A percentile compares a stretch with the other conserved stretches of the same genome.
Evolutionary conservation across 2,113 vertebrate genomes (phyloP).

Genomic region (Pedetes capensis): DNA sequence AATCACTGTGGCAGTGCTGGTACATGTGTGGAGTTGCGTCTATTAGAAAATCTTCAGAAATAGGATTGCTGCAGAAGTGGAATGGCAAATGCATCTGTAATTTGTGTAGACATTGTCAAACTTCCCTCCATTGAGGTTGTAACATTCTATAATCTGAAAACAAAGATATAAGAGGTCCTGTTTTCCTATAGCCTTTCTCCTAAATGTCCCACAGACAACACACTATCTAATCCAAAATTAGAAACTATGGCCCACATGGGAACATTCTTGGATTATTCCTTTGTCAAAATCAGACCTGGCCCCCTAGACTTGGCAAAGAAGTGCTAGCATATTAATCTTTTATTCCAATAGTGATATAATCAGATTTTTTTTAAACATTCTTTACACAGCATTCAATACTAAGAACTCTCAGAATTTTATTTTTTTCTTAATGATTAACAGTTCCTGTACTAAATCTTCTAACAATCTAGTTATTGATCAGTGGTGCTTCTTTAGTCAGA

Average conservation of each 20-base stretch:
- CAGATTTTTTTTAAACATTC: neutral
- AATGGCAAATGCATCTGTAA: neutral
- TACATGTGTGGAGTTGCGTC: neutral
- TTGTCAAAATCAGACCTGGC: neutral
- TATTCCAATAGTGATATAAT: neutral
- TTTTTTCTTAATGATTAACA: neutral
- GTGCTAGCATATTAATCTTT: neutral
- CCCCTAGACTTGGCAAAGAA: slow-evolving; percentile 5
- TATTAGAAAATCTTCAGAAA: neutral
- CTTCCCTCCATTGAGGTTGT: neutral
- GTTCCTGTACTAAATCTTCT: neutral
- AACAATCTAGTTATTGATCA: neutral
- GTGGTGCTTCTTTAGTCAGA: neutral
- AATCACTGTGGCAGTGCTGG: neutral
- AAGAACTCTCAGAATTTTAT: neutral
- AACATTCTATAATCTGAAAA: neutral
- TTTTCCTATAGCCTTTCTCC: slow-evolving; percentile 3
- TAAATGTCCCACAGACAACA: neutral
- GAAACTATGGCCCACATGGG: neutral
- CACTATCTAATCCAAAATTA: neutral
- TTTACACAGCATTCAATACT: neutral
- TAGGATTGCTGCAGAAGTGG: neutral
- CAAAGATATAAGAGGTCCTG: neutral
- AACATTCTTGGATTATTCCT: neutral
- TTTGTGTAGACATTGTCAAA: neutral